Conservation (phyloP, 2,113 vertebrate species). For the Phylloscopus whistleri region DNA sequence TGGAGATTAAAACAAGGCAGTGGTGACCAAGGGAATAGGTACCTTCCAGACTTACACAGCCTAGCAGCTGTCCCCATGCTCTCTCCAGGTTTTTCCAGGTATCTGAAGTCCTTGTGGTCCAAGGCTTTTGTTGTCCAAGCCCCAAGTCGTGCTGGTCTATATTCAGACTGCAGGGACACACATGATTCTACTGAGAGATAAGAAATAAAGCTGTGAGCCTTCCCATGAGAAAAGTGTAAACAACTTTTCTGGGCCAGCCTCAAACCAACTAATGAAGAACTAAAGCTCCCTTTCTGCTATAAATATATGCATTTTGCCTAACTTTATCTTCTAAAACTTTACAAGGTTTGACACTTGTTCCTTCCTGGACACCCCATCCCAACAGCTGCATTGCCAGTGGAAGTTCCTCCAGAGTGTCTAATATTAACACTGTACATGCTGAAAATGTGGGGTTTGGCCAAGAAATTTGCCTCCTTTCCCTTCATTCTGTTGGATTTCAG, state of each 20-base stretch:
- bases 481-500: not conserved
- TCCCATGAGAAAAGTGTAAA: not conserved
- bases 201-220: not conserved
- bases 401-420: not conserved
- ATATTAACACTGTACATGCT: not conserved
- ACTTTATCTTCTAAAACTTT: not conserved
- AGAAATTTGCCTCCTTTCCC: not conserved
- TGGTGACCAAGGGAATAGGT: not conserved
- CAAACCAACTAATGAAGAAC: not conserved
- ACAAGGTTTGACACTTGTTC: not conserved
- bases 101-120: not conserved
- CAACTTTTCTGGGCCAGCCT: not conserved
- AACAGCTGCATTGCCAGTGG: not conserved
- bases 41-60: not conserved
- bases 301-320: not conserved
- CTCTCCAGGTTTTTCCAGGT: not conserved
- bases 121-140: not conserved
- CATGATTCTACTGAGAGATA: not conserved
- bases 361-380: not conserved
- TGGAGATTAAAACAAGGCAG: not conserved
- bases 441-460: not conserved
- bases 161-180: not conserved
- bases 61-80: not conserved
- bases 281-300: not conserved
- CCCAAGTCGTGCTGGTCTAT: fast-evolving